phyloP scores from a whole-genome alignment of 2,113 vertebrate species.

The Mustelus asterias region DNA sequence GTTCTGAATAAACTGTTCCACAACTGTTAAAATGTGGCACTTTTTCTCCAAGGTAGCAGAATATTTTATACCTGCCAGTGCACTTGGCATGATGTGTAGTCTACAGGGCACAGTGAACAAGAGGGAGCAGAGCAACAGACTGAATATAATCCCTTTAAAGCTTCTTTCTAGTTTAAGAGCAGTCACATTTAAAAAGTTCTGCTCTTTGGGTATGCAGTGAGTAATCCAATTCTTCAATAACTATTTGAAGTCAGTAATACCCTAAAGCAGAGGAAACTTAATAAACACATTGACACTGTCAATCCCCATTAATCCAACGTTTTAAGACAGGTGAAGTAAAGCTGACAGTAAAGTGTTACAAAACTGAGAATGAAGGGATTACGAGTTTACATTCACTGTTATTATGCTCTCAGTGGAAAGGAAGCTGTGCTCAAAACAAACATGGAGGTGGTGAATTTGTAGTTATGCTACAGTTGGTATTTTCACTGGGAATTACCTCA shows the following conservation, averaged over 20 bases:
- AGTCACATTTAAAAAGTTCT: neutral
- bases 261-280: too few relatives aligned
- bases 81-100: neutral
- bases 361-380: neutral
- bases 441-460: neutral
- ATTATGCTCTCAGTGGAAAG: neutral
- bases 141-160: neutral
- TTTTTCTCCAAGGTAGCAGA: neutral
- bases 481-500: neutral
- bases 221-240: neutral
- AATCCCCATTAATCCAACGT: neutral
- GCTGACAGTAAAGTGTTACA: neutral
- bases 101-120: neutral
- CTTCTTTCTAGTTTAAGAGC: neutral
- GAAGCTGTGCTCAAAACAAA: neutral
- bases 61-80: neutral
- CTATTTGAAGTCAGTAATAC: neutral
- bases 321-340: neutral
- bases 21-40: neutral
- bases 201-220: neutral
- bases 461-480: neutral
- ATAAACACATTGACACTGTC: neutral
- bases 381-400: neutral
- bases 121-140: neutral
- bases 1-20: neutral